Evolutionary conservation across 2,113 vertebrate species (phyloP), one percentile per base, ranked within the genome.

Genomic region (Periophthalmodon schlosseri): DNA sequence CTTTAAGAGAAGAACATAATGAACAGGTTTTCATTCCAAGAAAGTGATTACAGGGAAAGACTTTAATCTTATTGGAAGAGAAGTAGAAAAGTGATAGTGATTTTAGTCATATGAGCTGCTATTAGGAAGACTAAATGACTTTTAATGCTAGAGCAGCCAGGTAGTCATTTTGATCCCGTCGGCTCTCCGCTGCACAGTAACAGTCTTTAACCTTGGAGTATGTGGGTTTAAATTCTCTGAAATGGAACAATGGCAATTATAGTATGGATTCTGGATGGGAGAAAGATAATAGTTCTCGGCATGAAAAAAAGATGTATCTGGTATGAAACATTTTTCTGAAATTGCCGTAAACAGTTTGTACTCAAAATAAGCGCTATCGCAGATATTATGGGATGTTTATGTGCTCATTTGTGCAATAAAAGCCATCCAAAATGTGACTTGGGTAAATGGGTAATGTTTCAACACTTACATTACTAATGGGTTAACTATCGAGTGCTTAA

Each of bases 21-120:
- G 2, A 52, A 56, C 47, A 56, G 2, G 24, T 49, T 68, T 75
- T 60, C 49, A 60, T 54, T 28, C 23, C 52, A 69, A 18, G 12
- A 50, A 61, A 49, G 21, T 58, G 75, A 11, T 67, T 23, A 33
- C 46, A 49, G 46, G 44, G 61, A 24, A 54, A 70, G 73, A 71
- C 8, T 65, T 76, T 58, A 50, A 4, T 75, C 23, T 72, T 34
- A 82, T 36, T 12, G 50, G 21, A 70, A 44, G 20, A 50, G 23
- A n/a, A 20, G 39, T 50, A 13, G 11, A n/a, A n/a, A 10, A 72
- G 44, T 69, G 28, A 71, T 70, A 79, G n/a, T 65, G 28, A 34
- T 47, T 16, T 61, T 58, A 47, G 75, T 77, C 33, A 10, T n/a
- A 39, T 65, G 33, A 65, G 63, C 33, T 44, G 34, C 63, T 65